Evolutionary conservation across 1,140 invertebrate genomes (phyloP).

Genomic region (Drosophila neocordata): DNA sequence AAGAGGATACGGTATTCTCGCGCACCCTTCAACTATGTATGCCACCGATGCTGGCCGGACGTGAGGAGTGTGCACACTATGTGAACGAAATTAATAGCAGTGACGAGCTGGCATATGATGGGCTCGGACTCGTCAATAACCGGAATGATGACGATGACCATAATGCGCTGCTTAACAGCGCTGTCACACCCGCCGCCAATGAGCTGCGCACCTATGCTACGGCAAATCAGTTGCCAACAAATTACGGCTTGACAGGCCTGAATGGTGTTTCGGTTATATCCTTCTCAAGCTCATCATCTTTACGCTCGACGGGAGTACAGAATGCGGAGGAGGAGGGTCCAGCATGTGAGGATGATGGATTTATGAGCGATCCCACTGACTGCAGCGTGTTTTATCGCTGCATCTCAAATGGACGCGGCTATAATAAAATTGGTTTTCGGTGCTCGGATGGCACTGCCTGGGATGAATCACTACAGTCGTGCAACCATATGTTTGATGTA

Average conservation of each 20-base stretch:
- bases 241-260: conserved; percentile 77
- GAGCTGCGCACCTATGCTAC: conserved; percentile 58
- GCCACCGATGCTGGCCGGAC: conserved; percentile 71
- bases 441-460: conserved; percentile 89
- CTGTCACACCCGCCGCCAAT: conserved; percentile 62
- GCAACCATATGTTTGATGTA: conserved; percentile 87
- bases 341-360: conserved; percentile 85
- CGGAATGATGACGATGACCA: conserved; percentile 40
- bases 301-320: conserved; percentile 43
- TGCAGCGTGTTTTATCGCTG: conserved; percentile 92
- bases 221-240: conserved; percentile 67
- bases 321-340: conserved; percentile 34
- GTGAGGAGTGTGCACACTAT: conserved; percentile 71
- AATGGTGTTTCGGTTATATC: conserved; percentile 79
- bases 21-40: conserved; percentile 67
- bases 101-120: conserved; percentile 48
- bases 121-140: conserved; percentile 66
- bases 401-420: conserved; percentile 86
- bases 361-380: conserved; percentile 87
- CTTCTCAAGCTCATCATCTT: conserved; percentile 72
- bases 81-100: conserved; percentile 73
- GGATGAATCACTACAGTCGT: conserved; percentile 86
- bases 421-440: conserved; percentile 87
- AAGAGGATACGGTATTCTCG: conserved; percentile 82
- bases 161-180: conserved; percentile 56